Conservation (phyloP, 2,888 invertebrate species). For the Eretmocerus hayati region DNA sequence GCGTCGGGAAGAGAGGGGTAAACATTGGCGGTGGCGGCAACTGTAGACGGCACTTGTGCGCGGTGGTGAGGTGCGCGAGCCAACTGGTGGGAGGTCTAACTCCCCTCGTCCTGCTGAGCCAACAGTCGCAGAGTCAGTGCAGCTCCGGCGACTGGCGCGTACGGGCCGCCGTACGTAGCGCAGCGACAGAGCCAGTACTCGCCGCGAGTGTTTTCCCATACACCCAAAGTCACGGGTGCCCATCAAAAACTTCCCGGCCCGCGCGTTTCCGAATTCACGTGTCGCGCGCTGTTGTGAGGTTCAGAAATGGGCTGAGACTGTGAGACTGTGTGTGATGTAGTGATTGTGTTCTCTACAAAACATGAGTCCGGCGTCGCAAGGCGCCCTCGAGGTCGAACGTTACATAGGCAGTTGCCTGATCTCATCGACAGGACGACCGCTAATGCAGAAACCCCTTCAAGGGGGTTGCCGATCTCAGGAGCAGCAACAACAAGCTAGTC, state of each 20-base stretch:
- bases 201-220: too few relatives aligned
- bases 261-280: too few relatives aligned
- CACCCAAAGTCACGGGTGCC: too few relatives aligned
- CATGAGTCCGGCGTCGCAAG: constrained; percentile 68
- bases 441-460: constrained; percentile 26
- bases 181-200: too few relatives aligned
- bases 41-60: constrained; percentile 19
- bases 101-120: constrained; percentile 36
- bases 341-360: not conserved
- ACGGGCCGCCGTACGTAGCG: too few relatives aligned
- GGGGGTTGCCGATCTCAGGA: constrained; percentile 25
- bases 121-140: constrained; percentile 36
- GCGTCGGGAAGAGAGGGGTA: constrained; percentile 10
- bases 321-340: too few relatives aligned
- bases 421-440: constrained; percentile 38
- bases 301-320: not conserved
- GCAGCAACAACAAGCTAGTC: constrained; percentile 24
- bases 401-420: constrained; percentile 60
- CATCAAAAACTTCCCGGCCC: too few relatives aligned
- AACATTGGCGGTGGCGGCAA: constrained; percentile 17
- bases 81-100: too few relatives aligned
- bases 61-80: constrained; percentile 21
- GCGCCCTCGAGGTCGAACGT: constrained; percentile 56
- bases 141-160: constrained; percentile 40
- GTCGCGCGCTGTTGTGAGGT: constrained; percentile 2